Evolutionary conservation across 2,888 invertebrate species (phyloP), one percentile per base, ranked within the genome.

Genomic region (Aphidoletes aphidimyza): DNA sequence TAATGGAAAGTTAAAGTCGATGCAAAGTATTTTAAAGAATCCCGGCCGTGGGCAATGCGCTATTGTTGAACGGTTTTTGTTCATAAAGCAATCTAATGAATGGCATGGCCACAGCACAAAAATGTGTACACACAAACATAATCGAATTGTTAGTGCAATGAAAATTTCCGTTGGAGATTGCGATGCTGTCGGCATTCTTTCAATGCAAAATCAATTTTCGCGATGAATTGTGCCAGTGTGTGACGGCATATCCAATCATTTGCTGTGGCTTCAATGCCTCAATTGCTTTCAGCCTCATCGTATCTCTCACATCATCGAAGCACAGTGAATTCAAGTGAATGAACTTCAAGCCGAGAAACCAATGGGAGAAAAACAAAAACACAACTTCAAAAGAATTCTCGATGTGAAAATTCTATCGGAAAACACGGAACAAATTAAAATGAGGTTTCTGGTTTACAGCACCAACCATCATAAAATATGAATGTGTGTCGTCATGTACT

Each of bases 311-410:
- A 1, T 54, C 22, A 2, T 54, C n/a, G n/a, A n/a, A n/a, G n/a
- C n/a, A n/a, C n/a, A n/a, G n/a, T n/a, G n/a, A n/a, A n/a, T 54
- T 54, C 22, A 54, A 54, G 54, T 54, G 54, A 54, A 54, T 54
- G 1, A 22, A 54, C 34, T 1, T 8, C 11, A 5, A 0, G 69
- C 14, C 42, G 42, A 42, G 42, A 42, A 42, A 42, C 42, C 8
- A 42, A 14, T 42, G 6, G 8, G 6, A 6, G 42, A 6, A 14
- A 42, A 42, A 14, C 42, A 30, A 17, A 26, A 69, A 69, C n/a
- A 69, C 26, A 26, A 69, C 34, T 69, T 69, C 69, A 69, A 69
- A 69, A 69, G 69, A 69, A 69, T 69, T 69, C n/a, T 69, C 17
- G 34, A 54, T 54, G 26, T 54, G 26, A 54, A 54, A n/a, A 54